phyloP scores from a whole-genome alignment of 2,888 invertebrate genomes.

The Neuroscelio doddi region DNA sequence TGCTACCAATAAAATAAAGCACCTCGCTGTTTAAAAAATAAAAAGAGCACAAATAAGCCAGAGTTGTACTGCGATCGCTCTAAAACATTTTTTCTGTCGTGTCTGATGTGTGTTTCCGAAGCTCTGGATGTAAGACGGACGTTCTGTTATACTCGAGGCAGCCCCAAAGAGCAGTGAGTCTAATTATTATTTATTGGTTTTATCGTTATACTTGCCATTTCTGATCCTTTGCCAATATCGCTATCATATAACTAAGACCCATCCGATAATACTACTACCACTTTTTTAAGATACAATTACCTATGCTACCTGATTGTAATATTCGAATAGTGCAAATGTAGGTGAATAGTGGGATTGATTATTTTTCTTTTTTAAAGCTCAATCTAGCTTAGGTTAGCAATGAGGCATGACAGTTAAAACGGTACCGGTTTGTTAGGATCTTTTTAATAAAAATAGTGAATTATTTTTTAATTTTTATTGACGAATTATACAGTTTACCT shows the following conservation, averaged over 20 bases:
- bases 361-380: background rate
- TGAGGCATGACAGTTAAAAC: slow-evolving; percentile 12
- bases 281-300: background rate
- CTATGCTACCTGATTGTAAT: slow-evolving; percentile 5
- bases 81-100: slow-evolving; percentile 56
- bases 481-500: too few relatives aligned
- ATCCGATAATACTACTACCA: slow-evolving; percentile 14
- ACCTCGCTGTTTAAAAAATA: slow-evolving; percentile 12
- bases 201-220: slow-evolving; percentile 15
- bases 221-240: slow-evolving; percentile 14
- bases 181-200: slow-evolving; percentile 48
- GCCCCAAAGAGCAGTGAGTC: slow-evolving; percentile 61
- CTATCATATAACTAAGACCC: slow-evolving; percentile 18
- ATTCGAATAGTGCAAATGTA: background rate
- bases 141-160: slow-evolving; percentile 57
- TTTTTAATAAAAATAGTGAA: background rate
- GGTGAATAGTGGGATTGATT: background rate
- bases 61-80: slow-evolving; percentile 39
- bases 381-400: slow-evolving; percentile 16
- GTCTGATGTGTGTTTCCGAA: slow-evolving; percentile 65
- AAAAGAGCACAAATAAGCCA: slow-evolving; percentile 14
- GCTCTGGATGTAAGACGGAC: slow-evolving; percentile 60
- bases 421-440: slow-evolving; percentile 4
- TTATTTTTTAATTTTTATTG: too few relatives aligned
- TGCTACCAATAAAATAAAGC: too few relatives aligned